Base-by-base conservation (phyloP, 2,797 vertebrate genomes). In the Characodon lateralis region DNA sequence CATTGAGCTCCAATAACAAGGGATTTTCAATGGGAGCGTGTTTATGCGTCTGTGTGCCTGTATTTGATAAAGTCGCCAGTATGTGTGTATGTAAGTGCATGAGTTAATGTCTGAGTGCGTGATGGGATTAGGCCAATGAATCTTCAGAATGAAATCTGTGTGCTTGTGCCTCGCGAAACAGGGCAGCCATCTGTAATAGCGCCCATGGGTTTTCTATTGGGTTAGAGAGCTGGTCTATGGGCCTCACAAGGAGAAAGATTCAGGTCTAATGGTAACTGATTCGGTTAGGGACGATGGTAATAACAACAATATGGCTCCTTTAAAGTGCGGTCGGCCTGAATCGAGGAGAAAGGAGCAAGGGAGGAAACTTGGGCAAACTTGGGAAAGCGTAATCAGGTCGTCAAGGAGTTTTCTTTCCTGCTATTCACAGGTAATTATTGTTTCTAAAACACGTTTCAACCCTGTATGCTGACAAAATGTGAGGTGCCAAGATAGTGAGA, bases 261-360 rank as follows among this genome's bases (percentile, higher is more conserved):
- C 91, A 91, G 89, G 93, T 93, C 93, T 94, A 94, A 94, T 94
- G 92, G 93, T 88, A 91, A 91, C 92, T 91, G 91, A 94, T 94
- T 90, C 85, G 73, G 92, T 94, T 94, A 94, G 86, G 90, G 85
- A 91, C 89, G 87, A 92, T 91, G 89, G 91, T 91, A 90, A 91
- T 89, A 92, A 91, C 91, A 93, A 90, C 92, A 91, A 91, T 86
- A 90, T 90, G 93, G 92, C 90, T 92, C 88, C 87, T 89, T 93
- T 89, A 91, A 89, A 92, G 90, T 86, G 76, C 56, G 14, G 66
- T 78, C 66, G 83, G 82, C 66, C 75, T 35, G 74, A 83, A 78
- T 71, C 51, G 58, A 78, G 70, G 63, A 77, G 74, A 8, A 70
- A 71, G 63, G 68, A 22, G 46, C 66, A 80, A 10, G 10, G 53